Conservation (phyloP, 2,888 invertebrate species). For the Ypsolopha sequella region DNA sequence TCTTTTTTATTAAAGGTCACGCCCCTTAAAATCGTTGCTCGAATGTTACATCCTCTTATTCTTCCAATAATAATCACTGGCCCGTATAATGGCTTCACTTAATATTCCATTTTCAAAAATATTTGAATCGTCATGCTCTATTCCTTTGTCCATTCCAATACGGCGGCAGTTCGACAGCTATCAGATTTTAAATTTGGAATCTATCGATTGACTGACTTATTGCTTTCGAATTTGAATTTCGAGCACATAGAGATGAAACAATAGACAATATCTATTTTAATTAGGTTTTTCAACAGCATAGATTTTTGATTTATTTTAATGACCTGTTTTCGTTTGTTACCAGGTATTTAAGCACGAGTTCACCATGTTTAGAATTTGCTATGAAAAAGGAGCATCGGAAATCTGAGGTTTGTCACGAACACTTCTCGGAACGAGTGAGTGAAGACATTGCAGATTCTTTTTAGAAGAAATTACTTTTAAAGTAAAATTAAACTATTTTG, state of each 20-base stretch:
- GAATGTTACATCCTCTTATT: slow-evolving; percentile 6
- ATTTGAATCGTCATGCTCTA: slow-evolving; percentile 68
- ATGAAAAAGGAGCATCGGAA: slow-evolving; percentile 17
- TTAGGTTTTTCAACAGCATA: too few species aligned
- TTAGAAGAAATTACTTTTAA: slow-evolving; percentile 11
- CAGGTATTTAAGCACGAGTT: slow-evolving; percentile 32
- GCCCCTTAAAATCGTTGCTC: slow-evolving; percentile 5
- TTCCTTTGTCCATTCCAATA: slow-evolving; percentile 52
- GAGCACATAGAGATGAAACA: slow-evolving; percentile 11
- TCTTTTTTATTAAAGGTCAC: slow-evolving; percentile 3
- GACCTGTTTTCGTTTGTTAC: slow-evolving; percentile 24
- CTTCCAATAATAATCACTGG: slow-evolving; percentile 45
- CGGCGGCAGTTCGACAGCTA: slow-evolving; percentile 40
- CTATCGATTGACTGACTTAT: slow-evolving; percentile 47
- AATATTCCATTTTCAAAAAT: slow-evolving; percentile 69
- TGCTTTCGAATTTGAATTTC: slow-evolving; percentile 41
- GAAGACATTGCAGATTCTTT: slow-evolving; percentile 6
- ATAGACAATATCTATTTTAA: too few species aligned
- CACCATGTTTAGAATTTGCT: slow-evolving; percentile 25
- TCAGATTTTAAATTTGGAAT: slow-evolving; percentile 65
- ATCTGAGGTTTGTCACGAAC: slow-evolving; percentile 30
- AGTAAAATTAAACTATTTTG: neutral
- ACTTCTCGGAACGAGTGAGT: slow-evolving; percentile 32
- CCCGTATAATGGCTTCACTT: slow-evolving; percentile 65
- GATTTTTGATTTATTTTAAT: too few species aligned